These are phyloP conservation scores for Stigmatopora argus DNA, from an alignment of 2,113 vertebrate genomes.

Conservation along the genomic window DNA sequence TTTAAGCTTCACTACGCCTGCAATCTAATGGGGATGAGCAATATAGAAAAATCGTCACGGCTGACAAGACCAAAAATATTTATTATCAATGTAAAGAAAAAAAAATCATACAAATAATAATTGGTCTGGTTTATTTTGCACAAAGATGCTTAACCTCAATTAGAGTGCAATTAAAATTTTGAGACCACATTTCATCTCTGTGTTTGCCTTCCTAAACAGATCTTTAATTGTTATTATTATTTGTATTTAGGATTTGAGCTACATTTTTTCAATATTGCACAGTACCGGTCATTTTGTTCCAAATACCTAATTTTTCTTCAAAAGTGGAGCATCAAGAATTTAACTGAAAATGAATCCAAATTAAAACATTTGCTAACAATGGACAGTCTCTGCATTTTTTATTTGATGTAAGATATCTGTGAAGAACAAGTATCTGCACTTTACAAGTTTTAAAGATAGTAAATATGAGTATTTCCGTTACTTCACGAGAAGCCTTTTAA, in stretches of 20 bases:
- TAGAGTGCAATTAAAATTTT: not conserved
- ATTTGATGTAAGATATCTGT: not conserved
- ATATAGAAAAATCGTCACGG: too few relatives aligned
- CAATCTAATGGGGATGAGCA: too few relatives aligned
- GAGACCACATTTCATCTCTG: not conserved
- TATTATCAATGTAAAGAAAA: not conserved
- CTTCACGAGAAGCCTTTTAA: too few relatives aligned
- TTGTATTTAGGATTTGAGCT: too few relatives aligned
- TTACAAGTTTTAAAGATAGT: not conserved
- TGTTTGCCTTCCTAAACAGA: not conserved
- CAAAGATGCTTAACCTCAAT: not conserved
- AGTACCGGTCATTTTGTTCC: not conserved
- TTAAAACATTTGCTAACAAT: not conserved
- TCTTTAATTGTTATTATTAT: too few relatives aligned
- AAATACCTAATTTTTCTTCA: not conserved
- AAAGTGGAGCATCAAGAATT: not conserved
- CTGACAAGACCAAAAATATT: not conserved
- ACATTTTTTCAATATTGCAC: not conserved
- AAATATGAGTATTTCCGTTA: not conserved
- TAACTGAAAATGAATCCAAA: not conserved
- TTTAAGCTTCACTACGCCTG: too few relatives aligned
- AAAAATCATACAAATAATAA: not conserved
- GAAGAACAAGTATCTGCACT: not conserved
- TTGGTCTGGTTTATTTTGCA: not conserved
- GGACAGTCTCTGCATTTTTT: not conserved